A percentile compares a stretch with the other conserved stretches of the same genome.
phyloP scores from a whole-genome alignment of 2,888 invertebrate species.

The Drosophila eohydei region DNA sequence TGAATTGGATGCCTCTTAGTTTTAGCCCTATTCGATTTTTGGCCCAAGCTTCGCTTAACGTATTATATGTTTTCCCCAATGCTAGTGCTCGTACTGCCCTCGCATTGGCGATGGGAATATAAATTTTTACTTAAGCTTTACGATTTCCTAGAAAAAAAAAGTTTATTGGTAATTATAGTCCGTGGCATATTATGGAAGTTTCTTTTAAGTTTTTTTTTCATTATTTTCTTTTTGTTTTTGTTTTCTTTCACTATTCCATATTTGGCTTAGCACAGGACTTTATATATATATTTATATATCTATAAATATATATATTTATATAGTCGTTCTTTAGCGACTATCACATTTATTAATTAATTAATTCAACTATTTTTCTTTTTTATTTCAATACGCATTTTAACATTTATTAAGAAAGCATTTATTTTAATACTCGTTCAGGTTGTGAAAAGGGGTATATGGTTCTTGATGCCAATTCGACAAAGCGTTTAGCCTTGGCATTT shows the following conservation, averaged over 20 bases:
- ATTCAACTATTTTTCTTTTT: background rate
- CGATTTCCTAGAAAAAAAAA: conserved; percentile 13
- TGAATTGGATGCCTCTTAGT: conserved; percentile 4
- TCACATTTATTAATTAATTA: conserved; percentile 31
- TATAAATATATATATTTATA: conserved; percentile 10
- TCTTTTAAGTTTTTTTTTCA: background rate
- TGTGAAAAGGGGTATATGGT: background rate
- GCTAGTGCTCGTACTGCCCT: conserved; percentile 9
- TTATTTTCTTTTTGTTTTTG: background rate
- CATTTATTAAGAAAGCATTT: conserved; percentile 26
- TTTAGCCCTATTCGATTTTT: conserved; percentile 28
- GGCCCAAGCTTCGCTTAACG: conserved; percentile 16
- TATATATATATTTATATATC: conserved; percentile 14
- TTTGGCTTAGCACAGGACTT: conserved; percentile 41
- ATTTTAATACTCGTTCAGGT: conserved; percentile 1
- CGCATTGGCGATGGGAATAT: conserved; percentile 6
- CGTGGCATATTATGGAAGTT: conserved; percentile 15
- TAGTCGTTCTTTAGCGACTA: conserved; percentile 56
- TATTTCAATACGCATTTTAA: conserved; percentile 14
- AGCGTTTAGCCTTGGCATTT: background rate
- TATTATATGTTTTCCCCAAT: too few relatives aligned
- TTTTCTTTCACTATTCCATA: background rate
- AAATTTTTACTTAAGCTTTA: background rate
- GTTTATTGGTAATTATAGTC: conserved; percentile 14
- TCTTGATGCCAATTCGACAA: background rate